Base-by-base conservation (phyloP, 1,140 invertebrate species). In the Lepidurus packardi region DNA sequence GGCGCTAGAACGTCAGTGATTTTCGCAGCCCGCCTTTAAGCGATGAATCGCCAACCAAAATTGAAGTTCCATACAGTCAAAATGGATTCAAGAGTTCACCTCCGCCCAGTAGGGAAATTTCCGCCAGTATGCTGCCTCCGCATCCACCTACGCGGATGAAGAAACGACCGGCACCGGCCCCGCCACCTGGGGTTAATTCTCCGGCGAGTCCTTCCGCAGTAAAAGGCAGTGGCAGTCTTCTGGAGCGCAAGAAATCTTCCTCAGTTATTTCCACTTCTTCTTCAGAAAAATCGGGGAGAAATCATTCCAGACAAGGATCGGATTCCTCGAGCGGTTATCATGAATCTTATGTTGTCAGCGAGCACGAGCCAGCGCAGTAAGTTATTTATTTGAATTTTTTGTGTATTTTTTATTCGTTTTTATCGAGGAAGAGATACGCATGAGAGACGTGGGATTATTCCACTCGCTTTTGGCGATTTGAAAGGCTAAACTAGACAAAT, bases 261-360 rank as follows among this genome's bases (percentile, higher is more conserved):
- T 65, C 73, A 43, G 78, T 75, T 21, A 44, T 77, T 24, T 34
- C 79, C 43, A 42, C 75, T 43, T 41, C 76, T 16, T 73, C 65
- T 75, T 65, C 76, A 79, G 53, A 65, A n/a, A 65, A 65, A 21
- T 65, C 53, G 16, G 53, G 53, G 16, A n/a, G 53, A 65, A 88
- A 87, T 82, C 91, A 92, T 86, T 92, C 90, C 7, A 86, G 91
- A 77, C 92, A 92, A 81, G 92, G 90, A 83, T 92, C 90, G 81
- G 91, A 92, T 83, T 92, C 91, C 80, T 65, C 53, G 6, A 91
- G 90, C 77, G 92, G 91, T 1, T 92, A 92, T 82, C 91, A 92
- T 83, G 91, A 92, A 82, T 88, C 91, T 9, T 91, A 91, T 5
- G 86, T 91, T 9, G 85, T 91, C 75, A 91, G 90, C 80, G 89